phyloP scores from a whole-genome alignment of 2,797 vertebrate species.

The Chaetodon trifasciatus region DNA sequence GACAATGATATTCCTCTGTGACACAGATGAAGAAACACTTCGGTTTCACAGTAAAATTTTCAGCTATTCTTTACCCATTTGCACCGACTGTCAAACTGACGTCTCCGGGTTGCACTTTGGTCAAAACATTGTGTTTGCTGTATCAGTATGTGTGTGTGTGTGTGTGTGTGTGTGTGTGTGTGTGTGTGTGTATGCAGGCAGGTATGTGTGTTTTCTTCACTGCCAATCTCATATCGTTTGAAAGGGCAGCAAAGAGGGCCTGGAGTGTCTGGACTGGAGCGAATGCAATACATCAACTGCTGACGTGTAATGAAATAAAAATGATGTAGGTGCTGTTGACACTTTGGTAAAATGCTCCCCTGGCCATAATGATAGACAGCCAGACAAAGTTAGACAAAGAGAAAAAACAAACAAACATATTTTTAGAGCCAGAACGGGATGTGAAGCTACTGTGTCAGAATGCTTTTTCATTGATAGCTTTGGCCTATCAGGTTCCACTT shows the following conservation, averaged over 20 bases:
- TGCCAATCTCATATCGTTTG: constrained; percentile 54
- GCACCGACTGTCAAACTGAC: constrained; percentile 23
- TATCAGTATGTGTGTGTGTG: constrained; percentile 2
- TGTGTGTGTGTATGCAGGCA: not conserved
- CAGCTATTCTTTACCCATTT: constrained; percentile 25
- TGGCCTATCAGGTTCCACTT: not conserved
- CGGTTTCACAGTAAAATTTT: not conserved
- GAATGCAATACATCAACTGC: constrained; percentile 66
- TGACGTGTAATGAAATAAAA: constrained; percentile 66
- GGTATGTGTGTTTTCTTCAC: constrained; percentile 30
- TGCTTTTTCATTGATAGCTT: constrained; percentile 11
- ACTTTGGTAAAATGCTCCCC: constrained; percentile 54
- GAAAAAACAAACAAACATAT: not conserved
- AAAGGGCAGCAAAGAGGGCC: constrained; percentile 54
- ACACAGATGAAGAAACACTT: constrained; percentile 4
- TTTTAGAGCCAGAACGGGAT: constrained; percentile 5
- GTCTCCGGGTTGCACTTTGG: constrained; percentile 29
- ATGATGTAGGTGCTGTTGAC: constrained; percentile 51
- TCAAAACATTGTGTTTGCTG: constrained; percentile 29
- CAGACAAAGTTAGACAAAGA: constrained; percentile 24
- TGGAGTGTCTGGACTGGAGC: constrained; percentile 50
- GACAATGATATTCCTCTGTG: not conserved
- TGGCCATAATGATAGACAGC: constrained; percentile 42
- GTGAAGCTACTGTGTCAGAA: constrained; percentile 13
- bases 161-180: constrained; percentile 17